A percentile compares a stretch with the other conserved stretches of the same genome.
Evolutionary conservation across 1,140 invertebrate species (phyloP).

Genomic region (Cyrtorhinus lividipennis): DNA sequence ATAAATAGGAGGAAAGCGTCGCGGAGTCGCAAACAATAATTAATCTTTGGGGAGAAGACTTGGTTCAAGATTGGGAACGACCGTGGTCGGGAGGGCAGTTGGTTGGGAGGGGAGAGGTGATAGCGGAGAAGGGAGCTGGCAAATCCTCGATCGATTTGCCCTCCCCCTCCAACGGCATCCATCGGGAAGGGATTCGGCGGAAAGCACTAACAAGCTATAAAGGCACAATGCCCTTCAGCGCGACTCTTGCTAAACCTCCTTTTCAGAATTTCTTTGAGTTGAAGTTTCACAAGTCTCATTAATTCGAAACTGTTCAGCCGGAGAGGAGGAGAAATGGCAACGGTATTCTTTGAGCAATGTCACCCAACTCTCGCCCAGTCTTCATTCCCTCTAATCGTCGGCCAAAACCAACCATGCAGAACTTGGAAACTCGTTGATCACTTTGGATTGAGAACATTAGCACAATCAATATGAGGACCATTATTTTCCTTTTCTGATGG

Average conservation of each 20-base stretch:
- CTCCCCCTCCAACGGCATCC: background rate
- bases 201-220: slow-evolving; percentile 10
- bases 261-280: slow-evolving; percentile 6
- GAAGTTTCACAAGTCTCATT: slow-evolving; percentile 9
- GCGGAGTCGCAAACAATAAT: slow-evolving; percentile 2
- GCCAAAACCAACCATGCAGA: background rate
- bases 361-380: background rate
- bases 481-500: too few relatives aligned
- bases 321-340: background rate
- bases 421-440: background rate
- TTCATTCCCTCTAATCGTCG: background rate
- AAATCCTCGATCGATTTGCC: slow-evolving; percentile 4
- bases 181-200: slow-evolving; percentile 6
- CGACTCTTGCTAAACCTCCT: background rate
- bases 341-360: background rate
- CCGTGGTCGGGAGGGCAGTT: background rate
- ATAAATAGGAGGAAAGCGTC: background rate
- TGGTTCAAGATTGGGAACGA: background rate
- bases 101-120: background rate
- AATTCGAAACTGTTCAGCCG: slow-evolving; percentile 4
- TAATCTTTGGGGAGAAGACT: background rate
- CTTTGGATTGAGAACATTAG: background rate
- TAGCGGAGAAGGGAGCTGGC: too few relatives aligned
- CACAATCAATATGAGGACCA: too few relatives aligned
- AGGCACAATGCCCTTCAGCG: slow-evolving; percentile 4